Evolutionary conservation across 2,113 vertebrate species (phyloP).

Genomic region (Salvelinus alpinus): DNA sequence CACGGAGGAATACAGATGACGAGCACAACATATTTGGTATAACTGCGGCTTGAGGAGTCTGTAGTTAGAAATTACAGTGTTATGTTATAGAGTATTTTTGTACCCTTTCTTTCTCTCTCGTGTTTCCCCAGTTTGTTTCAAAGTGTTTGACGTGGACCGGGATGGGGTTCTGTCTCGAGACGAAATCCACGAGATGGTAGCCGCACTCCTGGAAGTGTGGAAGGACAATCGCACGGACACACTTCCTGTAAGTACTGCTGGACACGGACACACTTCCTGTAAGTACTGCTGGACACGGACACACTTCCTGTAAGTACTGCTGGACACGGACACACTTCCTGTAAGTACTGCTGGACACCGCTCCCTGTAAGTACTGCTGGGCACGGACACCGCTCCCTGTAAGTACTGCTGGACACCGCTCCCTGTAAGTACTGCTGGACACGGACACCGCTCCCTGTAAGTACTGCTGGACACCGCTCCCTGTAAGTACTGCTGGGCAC

Average conservation of each 20-base stretch:
- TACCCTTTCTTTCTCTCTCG: too few species aligned
- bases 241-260: neutral
- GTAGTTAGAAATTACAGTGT: too few species aligned
- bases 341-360: too few species aligned
- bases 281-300: neutral
- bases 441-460: too few species aligned
- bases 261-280: neutral
- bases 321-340: neutral
- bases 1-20: neutral
- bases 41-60: too few species aligned
- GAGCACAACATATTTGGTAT: neutral
- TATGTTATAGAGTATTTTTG: too few species aligned
- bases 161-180: conserved; percentile 88
- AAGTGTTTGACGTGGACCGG: conserved; percentile 95
- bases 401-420: too few species aligned
- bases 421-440: too few species aligned
- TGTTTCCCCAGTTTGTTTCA: conserved; percentile 89
- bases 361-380: too few species aligned
- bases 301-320: neutral
- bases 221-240: conserved; percentile 93
- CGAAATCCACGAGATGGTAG: conserved; percentile 92
- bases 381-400: too few species aligned
- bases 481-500: too few species aligned
- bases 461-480: too few species aligned
- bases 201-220: conserved; percentile 95